Evolutionary conservation across 1,140 invertebrate species (phyloP).

Genomic region (Drosophila mojavensis): DNA sequence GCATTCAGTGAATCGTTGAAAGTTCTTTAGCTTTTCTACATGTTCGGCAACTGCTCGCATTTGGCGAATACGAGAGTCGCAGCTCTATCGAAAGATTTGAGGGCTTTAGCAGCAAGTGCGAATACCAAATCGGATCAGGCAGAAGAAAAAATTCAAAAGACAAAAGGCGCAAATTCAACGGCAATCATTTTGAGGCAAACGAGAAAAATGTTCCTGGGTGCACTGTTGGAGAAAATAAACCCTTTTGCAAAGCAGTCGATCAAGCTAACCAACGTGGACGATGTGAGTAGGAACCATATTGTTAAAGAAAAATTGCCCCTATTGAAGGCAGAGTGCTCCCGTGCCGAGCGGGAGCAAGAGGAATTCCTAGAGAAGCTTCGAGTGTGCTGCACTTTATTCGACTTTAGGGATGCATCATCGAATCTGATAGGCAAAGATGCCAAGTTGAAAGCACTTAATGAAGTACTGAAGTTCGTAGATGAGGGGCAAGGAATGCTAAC

Average conservation of each 20-base stretch:
- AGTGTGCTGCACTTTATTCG: background rate
- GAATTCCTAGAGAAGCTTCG: background rate
- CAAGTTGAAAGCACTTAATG: background rate
- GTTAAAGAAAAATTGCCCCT: background rate
- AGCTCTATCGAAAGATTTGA: background rate
- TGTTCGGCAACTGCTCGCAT: background rate
- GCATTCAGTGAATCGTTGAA: background rate
- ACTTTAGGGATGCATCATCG: background rate
- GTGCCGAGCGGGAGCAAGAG: background rate
- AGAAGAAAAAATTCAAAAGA: too few relatives aligned
- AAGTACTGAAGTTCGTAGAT: background rate
- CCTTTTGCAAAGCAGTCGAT: background rate
- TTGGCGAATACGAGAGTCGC: background rate
- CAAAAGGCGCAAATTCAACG: too few relatives aligned
- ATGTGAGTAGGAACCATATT: too few relatives aligned
- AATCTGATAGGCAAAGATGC: background rate
- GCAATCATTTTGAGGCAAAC: background rate
- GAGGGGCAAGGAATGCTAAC: conserved; percentile 86
- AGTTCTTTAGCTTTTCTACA: background rate
- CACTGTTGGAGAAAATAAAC: background rate
- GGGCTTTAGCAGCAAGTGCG: too few relatives aligned
- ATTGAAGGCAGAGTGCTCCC: background rate
- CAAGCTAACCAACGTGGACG: background rate
- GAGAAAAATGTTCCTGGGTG: conserved; percentile 4
- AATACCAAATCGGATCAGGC: background rate